phyloP scores from a whole-genome alignment of 2,797 vertebrate genomes.

The Anomalospiza imberbis region DNA sequence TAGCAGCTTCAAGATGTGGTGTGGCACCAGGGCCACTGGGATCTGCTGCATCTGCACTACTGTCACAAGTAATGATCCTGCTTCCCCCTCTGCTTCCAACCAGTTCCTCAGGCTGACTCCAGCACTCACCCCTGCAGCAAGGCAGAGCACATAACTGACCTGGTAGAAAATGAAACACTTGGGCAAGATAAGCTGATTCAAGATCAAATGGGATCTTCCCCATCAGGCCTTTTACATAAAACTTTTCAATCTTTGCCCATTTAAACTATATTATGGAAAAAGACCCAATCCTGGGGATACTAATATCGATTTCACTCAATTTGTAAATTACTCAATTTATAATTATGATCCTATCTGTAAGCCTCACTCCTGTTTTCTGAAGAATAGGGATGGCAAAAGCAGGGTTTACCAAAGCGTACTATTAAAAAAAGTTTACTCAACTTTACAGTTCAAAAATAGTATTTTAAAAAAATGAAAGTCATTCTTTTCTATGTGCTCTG shows the following conservation, averaged over 20 bases:
- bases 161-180: neutral
- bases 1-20: neutral
- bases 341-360: neutral
- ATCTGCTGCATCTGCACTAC: neutral
- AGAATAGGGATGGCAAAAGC: neutral
- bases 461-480: neutral
- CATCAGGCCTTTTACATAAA: neutral
- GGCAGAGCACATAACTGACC: neutral
- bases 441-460: neutral
- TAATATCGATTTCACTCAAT: neutral
- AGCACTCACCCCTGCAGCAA: neutral
- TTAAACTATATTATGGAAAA: neutral
- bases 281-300: neutral
- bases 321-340: neutral
- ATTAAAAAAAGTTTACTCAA: neutral
- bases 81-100: neutral
- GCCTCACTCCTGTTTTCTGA: neutral
- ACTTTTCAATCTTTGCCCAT: neutral
- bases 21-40: neutral
- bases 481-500: neutral
- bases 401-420: neutral
- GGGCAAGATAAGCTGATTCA: neutral
- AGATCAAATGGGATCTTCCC: neutral
- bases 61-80: neutral
- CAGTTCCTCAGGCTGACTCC: neutral